Conservation (phyloP, 2,113 vertebrate species). For the Chamaetylas fuelleborni region DNA sequence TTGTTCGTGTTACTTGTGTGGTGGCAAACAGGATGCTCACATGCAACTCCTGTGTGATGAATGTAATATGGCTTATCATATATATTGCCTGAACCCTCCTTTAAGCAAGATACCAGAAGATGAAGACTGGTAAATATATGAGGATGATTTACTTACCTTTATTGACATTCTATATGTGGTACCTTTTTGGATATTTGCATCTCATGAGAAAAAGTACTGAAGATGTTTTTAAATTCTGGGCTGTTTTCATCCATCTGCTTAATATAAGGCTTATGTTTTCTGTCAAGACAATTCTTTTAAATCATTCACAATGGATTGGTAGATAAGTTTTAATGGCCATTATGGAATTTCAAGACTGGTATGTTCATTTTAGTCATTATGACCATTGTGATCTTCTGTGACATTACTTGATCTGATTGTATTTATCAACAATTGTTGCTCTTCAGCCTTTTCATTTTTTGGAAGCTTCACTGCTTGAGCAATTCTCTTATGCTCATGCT, state of each 20-base stretch:
- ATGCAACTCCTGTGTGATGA: constrained; percentile 98
- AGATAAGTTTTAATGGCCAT: background rate
- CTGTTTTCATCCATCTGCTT: background rate
- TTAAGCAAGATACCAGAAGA: constrained; percentile 94
- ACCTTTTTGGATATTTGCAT: background rate
- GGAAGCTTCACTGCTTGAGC: background rate
- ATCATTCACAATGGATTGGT: background rate
- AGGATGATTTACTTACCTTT: constrained; percentile 30
- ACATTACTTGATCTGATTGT: background rate
- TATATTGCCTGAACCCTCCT: constrained; percentile 96
- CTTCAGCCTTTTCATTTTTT: background rate
- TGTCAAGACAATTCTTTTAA: background rate
- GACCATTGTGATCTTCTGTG: background rate
- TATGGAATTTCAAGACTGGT: background rate
- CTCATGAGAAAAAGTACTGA: background rate
- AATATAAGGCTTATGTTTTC: background rate
- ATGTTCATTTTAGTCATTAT: background rate
- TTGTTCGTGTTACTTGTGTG: constrained; percentile 95
- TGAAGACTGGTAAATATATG: constrained; percentile 91
- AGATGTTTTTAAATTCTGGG: background rate
- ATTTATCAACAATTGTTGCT: background rate
- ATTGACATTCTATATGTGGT: background rate
- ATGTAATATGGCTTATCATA: constrained; percentile 98
- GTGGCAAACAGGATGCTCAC: constrained; percentile 95
- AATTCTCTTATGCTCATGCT: background rate